Conservation (phyloP, 2,797 vertebrate species). For the Spinibarbus caldwelli region DNA sequence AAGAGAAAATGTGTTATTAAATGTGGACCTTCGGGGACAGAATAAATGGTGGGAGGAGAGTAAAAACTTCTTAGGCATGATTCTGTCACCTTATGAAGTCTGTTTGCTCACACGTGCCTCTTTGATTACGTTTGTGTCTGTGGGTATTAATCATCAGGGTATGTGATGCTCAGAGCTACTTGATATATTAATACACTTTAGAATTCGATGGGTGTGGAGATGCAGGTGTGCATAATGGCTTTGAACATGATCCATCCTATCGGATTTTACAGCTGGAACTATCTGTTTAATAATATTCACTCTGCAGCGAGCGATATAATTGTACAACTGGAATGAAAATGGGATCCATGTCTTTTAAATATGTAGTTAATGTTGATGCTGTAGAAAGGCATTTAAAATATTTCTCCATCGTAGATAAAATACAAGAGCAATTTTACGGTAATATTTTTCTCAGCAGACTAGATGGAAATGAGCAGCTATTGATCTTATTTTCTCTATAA, state of each 20-base stretch:
- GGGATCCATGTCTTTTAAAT: constrained; percentile 12
- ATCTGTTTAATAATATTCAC: neutral
- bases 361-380: neutral
- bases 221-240: neutral
- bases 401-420: neutral
- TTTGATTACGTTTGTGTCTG: constrained; percentile 18
- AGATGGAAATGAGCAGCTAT: constrained; percentile 30
- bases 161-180: constrained; percentile 17
- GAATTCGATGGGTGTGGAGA: neutral
- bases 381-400: neutral
- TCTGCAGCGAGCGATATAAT: constrained; percentile 3
- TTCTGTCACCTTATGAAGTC: neutral
- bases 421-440: constrained; percentile 17
- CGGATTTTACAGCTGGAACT: constrained; percentile 1
- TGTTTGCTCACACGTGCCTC: neutral
- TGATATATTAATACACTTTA: neutral
- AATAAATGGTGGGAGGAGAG: neutral
- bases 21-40: neutral
- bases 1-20: constrained; percentile 24
- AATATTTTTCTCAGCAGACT: constrained; percentile 25
- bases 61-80: neutral
- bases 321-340: constrained; percentile 5
- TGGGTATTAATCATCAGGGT: neutral
- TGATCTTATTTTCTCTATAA: constrained; percentile 39
- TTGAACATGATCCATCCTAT: neutral